Evolutionary conservation across 2,797 vertebrate species (phyloP).

Genomic region (Hyperoplus lanceolatus): DNA sequence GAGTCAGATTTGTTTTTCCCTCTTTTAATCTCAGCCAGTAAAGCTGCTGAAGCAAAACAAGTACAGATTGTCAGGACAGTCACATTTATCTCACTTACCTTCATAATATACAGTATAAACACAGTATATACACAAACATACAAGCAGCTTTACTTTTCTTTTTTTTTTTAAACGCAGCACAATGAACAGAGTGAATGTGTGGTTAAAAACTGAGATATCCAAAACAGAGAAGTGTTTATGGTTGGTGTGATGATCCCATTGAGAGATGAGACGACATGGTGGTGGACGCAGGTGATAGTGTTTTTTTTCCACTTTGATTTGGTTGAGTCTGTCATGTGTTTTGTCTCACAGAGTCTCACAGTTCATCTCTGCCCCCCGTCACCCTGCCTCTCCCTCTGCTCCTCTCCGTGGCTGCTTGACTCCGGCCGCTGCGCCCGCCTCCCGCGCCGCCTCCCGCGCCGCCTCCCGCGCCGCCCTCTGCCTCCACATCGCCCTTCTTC

Average conservation of each 20-base stretch:
- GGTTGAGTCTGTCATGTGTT: slow-evolving; percentile 42
- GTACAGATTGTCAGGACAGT: background rate
- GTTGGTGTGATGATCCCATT: slow-evolving; percentile 16
- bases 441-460: slow-evolving; percentile 41
- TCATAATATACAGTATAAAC: slow-evolving; percentile 60
- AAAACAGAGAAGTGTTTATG: slow-evolving; percentile 25
- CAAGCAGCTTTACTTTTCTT: slow-evolving; percentile 24
- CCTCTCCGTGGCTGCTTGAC: slow-evolving; percentile 79
- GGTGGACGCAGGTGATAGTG: background rate
- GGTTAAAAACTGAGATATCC: slow-evolving; percentile 3
- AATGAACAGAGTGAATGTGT: slow-evolving; percentile 17
- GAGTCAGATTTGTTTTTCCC: slow-evolving; percentile 35
- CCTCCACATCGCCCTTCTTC: slow-evolving; percentile 68
- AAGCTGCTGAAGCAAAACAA: slow-evolving; percentile 26
- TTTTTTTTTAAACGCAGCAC: slow-evolving; percentile 6
- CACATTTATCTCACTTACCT: slow-evolving; percentile 21
- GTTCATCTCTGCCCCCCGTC: slow-evolving; percentile 81
- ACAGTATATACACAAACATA: slow-evolving; percentile 48
- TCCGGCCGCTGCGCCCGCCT: slow-evolving; percentile 76
- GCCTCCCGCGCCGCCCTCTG: slow-evolving; percentile 25
- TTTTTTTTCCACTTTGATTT: background rate
- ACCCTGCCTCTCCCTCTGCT: slow-evolving; percentile 76
- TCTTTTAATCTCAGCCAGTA: slow-evolving; percentile 37
- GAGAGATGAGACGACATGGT: too few species aligned
- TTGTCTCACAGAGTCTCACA: slow-evolving; percentile 67